Evolutionary conservation across 2,888 invertebrate genomes (phyloP).

Genomic region (Sarcophaga variegata): DNA sequence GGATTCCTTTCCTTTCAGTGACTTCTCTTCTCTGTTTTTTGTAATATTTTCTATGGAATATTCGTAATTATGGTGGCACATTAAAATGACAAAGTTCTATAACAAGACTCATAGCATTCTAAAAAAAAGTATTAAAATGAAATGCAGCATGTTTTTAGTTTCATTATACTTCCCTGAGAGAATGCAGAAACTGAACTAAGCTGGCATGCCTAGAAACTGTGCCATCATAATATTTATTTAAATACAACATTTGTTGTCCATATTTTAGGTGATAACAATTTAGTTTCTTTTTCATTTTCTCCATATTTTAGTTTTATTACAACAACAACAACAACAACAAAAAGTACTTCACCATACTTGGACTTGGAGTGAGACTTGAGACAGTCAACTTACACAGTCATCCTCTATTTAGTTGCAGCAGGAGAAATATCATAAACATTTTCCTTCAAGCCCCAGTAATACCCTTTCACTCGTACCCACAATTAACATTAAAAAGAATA

Average conservation of each 20-base stretch:
- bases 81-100: constrained; percentile 13
- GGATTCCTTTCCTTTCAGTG: too few relatives aligned
- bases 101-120: neutral
- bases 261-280: constrained; percentile 35
- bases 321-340: neutral
- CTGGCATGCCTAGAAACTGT: neutral
- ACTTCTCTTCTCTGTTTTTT: neutral
- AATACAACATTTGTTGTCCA: constrained; percentile 17
- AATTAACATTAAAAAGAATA: constrained; percentile 24
- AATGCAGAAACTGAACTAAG: too few relatives aligned
- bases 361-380: too few relatives aligned
- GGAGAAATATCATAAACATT: neutral
- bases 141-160: neutral
- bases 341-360: neutral
- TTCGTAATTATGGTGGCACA: too few relatives aligned
- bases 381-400: neutral
- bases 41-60: constrained; percentile 9
- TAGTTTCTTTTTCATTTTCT: neutral
- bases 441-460: neutral
- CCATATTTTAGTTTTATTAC: neutral
- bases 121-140: neutral
- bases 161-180: neutral
- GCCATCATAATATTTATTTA: neutral
- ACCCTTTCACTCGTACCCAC: neutral
- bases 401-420: neutral